A percentile compares a stretch with the other conserved stretches of the same genome.
These are phyloP conservation scores for Vipera ursinii DNA, from an alignment of 2,797 vertebrate genomes.

Conservation along the genomic window DNA sequence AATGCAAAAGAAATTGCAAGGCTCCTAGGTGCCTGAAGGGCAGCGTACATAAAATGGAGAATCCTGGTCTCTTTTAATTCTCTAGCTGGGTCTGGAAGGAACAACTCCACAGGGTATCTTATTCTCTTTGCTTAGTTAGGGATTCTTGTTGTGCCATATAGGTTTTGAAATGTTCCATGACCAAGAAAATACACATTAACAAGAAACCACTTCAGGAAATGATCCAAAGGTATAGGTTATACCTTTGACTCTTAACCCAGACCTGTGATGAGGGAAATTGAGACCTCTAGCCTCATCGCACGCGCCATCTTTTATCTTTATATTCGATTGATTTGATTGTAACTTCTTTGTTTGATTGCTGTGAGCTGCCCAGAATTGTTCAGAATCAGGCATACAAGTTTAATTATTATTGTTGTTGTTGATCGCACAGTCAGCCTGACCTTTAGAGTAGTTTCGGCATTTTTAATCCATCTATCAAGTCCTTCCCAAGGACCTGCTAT, in stretches of 20 bases:
- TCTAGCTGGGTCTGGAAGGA: neutral
- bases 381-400: neutral
- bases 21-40: neutral
- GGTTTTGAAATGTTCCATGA: neutral
- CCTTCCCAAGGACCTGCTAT: neutral
- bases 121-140: neutral
- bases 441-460: neutral
- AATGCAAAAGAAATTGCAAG: neutral
- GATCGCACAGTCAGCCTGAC: neutral
- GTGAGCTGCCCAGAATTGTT: neutral
- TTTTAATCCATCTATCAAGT: neutral
- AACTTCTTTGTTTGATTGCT: neutral
- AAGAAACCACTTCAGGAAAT: neutral
- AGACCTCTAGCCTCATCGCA: neutral
- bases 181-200: neutral
- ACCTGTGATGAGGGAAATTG: neutral
- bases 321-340: neutral
- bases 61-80: neutral
- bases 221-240: neutral
- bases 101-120: neutral
- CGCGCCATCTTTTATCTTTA: neutral
- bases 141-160: neutral
- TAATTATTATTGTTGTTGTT: neutral
- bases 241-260: neutral
- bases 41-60: neutral